phyloP scores from a whole-genome alignment of 64 coral and sea anemone species.

The Stichodactyla helianthus region DNA sequence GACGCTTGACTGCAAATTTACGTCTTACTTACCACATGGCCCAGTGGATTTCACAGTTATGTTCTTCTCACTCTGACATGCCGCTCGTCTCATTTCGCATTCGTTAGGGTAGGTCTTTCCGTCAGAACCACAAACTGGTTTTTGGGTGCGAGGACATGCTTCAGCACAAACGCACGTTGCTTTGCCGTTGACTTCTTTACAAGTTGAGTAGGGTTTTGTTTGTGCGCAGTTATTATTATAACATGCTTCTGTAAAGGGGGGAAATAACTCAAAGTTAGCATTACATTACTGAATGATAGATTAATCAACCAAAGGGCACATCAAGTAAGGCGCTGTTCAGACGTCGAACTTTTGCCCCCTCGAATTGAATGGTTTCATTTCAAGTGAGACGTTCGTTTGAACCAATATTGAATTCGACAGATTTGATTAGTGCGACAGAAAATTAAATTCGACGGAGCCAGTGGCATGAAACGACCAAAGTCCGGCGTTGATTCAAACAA shows the following conservation, averaged over 20 bases:
- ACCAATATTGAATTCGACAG: too few relatives aligned
- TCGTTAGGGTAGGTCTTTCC: conserved; percentile 87
- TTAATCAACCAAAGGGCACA: too few relatives aligned
- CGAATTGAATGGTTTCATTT: too few relatives aligned
- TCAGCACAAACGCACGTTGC: conserved; percentile 62
- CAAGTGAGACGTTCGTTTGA: too few relatives aligned
- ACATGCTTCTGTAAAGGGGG: background rate
- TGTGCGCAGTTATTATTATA: conserved; percentile 6
- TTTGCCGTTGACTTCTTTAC: conserved; percentile 35
- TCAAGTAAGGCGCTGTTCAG: too few relatives aligned
- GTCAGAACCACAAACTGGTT: conserved; percentile 76
- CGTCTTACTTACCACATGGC: conserved; percentile 55
- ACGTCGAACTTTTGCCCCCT: too few relatives aligned
- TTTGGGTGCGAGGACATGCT: conserved; percentile 26
- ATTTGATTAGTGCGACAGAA: too few relatives aligned
- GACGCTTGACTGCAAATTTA: background rate
- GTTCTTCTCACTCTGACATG: conserved; percentile 62
- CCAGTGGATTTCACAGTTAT: conserved; percentile 27
- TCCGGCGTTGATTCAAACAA: too few relatives aligned
- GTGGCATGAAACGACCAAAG: too few relatives aligned
- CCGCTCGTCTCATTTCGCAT: conserved; percentile 57
- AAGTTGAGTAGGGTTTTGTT: conserved; percentile 14
- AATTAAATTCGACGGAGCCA: too few relatives aligned
- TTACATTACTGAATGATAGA: background rate
- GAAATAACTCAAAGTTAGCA: background rate